Evolutionary conservation across 2,113 vertebrate species (phyloP).

Genomic region (Oreochromis spilurus): DNA sequence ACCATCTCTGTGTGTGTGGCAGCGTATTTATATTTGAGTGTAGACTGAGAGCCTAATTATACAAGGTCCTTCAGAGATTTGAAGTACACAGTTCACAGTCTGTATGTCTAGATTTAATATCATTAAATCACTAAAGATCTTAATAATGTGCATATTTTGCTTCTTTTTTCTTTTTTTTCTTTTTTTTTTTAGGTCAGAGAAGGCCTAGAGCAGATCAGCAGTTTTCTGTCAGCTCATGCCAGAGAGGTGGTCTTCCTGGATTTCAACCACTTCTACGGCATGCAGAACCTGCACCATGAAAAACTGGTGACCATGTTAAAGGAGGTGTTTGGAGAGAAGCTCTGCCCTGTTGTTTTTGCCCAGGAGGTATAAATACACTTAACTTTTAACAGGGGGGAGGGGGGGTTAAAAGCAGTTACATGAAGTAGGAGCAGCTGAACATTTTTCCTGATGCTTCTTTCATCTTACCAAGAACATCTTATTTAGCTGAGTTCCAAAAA

Average conservation of each 20-base stretch:
- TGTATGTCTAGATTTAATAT: not conserved
- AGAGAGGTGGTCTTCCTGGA: constrained; percentile 94
- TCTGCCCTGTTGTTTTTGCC: constrained; percentile 93
- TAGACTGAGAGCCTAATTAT: constrained; percentile 1
- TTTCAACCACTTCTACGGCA: constrained; percentile 98
- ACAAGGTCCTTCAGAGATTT: not conserved
- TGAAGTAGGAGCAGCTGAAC: not conserved
- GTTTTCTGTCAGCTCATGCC: constrained; percentile 83
- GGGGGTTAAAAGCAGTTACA: not conserved
- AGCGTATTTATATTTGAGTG: not conserved
- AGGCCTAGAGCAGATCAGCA: constrained; percentile 92
- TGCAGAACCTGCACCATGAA: constrained; percentile 96
- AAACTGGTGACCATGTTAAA: constrained; percentile 94
- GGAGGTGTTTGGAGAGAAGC: constrained; percentile 91
- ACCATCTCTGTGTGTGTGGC: not conserved
- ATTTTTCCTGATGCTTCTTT: not conserved
- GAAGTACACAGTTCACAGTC: not conserved
- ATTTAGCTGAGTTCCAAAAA: not conserved
- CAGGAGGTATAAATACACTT: constrained; percentile 76
- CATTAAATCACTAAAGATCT: not conserved
- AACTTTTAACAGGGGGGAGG: not conserved
- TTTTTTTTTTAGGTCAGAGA: constrained; percentile 75
- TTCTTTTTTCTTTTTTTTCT: not conserved
- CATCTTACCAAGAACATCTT: not conserved
- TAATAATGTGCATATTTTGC: not conserved